Evolutionary conservation across 2,888 invertebrate species (phyloP).

Genomic region (Deilephila porcellus): DNA sequence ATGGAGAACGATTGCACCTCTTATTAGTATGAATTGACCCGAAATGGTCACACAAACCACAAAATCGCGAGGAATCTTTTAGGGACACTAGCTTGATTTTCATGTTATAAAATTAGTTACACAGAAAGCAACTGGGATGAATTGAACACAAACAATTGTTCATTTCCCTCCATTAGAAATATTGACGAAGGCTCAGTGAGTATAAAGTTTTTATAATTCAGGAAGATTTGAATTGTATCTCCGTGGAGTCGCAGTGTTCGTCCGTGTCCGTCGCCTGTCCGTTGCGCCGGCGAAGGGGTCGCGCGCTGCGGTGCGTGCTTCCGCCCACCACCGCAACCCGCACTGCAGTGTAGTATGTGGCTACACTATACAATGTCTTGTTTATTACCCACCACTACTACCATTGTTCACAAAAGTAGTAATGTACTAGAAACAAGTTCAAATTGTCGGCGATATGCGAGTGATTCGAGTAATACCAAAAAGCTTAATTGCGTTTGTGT

Average conservation of each 20-base stretch:
- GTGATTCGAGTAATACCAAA: not conserved
- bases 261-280: constrained; percentile 1
- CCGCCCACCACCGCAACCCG: constrained; percentile 40
- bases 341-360: constrained; percentile 9
- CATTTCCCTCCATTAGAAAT: too few species aligned
- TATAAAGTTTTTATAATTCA: too few species aligned
- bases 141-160: too few species aligned
- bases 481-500: not conserved
- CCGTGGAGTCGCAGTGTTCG: not conserved
- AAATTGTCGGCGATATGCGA: not conserved
- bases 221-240: not conserved
- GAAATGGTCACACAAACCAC: too few species aligned
- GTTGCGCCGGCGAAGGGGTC: constrained; percentile 42
- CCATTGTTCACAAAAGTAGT: not conserved
- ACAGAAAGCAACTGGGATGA: too few species aligned
- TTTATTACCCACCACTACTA: not conserved
- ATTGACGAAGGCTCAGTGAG: too few species aligned
- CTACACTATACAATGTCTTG: not conserved
- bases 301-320: constrained; percentile 55
- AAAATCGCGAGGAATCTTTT: too few species aligned
- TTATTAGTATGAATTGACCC: too few species aligned
- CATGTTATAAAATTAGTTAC: too few species aligned
- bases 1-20: too few species aligned
- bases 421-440: not conserved
- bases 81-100: too few species aligned